Evolutionary conservation across 2,888 invertebrate genomes (phyloP).

Genomic region (Acanthoscelides obtectus): DNA sequence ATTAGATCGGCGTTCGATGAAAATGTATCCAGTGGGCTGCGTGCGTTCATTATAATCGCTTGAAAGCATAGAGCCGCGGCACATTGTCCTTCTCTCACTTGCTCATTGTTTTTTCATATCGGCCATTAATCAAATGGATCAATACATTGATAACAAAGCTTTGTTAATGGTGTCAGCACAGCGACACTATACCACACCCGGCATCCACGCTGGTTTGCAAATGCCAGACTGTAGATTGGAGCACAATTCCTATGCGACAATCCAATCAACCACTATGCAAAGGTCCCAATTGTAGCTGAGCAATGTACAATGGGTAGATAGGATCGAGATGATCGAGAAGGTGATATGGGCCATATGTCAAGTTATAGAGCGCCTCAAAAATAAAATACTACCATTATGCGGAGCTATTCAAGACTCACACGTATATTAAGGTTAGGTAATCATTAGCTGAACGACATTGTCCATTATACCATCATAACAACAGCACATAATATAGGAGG

Average conservation of each 20-base stretch:
- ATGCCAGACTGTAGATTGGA: not conserved
- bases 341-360: too few relatives aligned
- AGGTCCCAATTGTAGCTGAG: not conserved
- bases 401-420: too few relatives aligned
- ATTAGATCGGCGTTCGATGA: not conserved
- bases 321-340: too few relatives aligned
- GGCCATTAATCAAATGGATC: not conserved
- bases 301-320: too few relatives aligned
- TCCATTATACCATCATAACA: too few relatives aligned
- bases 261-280: not conserved
- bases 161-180: not conserved
- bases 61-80: not conserved
- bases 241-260: not conserved
- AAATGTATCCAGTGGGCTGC: not conserved
- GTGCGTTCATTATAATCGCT: not conserved
- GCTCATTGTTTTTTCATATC: not conserved
- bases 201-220: not conserved
- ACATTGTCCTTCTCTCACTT: not conserved
- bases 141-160: not conserved
- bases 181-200: not conserved
- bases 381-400: too few relatives aligned
- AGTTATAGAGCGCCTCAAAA: too few relatives aligned
- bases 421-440: too few relatives aligned
- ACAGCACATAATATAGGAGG: too few relatives aligned
- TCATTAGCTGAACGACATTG: too few relatives aligned